These are phyloP conservation scores for Stenodema calcarata DNA, from an alignment of 2,888 invertebrate species.

Conservation along the genomic window DNA sequence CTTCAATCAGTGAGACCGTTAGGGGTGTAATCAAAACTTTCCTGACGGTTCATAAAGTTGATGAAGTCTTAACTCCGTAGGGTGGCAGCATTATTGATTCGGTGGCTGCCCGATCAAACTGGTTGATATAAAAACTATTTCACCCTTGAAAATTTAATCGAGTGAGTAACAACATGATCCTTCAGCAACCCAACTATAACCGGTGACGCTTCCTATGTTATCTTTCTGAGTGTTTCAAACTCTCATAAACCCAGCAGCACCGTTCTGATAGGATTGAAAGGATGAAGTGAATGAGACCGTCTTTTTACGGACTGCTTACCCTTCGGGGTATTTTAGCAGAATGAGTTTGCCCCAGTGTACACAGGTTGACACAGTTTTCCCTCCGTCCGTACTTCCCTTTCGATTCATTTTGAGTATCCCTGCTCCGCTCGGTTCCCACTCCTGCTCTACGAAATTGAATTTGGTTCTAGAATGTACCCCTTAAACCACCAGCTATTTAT, in stretches of 20 bases:
- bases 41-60: background rate
- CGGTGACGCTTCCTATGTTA: background rate
- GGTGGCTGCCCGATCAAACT: background rate
- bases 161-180: background rate
- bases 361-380: background rate
- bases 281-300: background rate
- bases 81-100: background rate
- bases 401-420: too few species aligned
- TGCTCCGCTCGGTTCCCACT: too few species aligned
- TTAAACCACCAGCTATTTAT: too few species aligned
- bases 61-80: background rate
- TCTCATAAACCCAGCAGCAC: background rate
- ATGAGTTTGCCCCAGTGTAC: background rate
- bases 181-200: background rate
- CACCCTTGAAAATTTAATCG: background rate
- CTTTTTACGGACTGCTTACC: background rate
- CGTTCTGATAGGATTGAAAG: background rate
- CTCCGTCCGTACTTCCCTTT: background rate
- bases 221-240: background rate
- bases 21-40: background rate
- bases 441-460: too few species aligned
- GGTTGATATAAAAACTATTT: too few species aligned
- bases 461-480: too few species aligned
- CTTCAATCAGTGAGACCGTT: background rate
- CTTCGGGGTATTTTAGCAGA: background rate